Evolutionary conservation across 1,140 invertebrate species (phyloP), one percentile per base, ranked within the genome.

Genomic region (Ooceraea biroi): DNA sequence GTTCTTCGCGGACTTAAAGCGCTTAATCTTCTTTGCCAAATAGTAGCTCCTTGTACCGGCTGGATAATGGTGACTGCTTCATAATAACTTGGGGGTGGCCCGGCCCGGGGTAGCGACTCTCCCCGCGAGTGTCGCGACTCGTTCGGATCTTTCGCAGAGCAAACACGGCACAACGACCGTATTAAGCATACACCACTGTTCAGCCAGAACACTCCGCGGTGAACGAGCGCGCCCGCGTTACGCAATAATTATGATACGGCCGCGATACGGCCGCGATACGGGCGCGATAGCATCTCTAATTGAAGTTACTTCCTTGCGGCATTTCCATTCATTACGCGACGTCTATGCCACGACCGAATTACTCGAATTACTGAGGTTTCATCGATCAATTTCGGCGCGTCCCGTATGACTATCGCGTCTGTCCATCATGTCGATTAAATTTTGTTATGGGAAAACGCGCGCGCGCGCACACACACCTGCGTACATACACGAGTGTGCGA

Each of bases 11-110:
- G 50, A 52, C 68, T 88, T 69, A 61, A 71, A 71, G 41, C 48
- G 71, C 80, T 85, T 72, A 82, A 88, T 88, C 86, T 85, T 65
- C 83, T 78, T 88, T 83, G 14, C 57, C 58, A 76, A 68, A 83
- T 82, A 82, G 69, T 74, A 74, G 69, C 78, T 61, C 55, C 68
- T 74, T 72, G 66, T 82, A 74, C 69, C 69, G 71, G 69, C 71
- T 72, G 78, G 65, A 80, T 80, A 82, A 82, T 74, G 69, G 69
- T 74, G 71, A 82, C 78, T 82, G 78, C 66, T 61, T 82, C 69
- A 82, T 82, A 82, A 82, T 73, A 80, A 69, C 76, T 80, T 71
- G 68, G 52, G 48, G 58, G 22, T 27, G 55, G n/a, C n/a, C n/a
- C n/a, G 71, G 57, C 61, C 60, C 61, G 69, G 69, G 50, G 27